Conservation (phyloP, 1,140 invertebrate species). For the Brachionus manjavacas region DNA sequence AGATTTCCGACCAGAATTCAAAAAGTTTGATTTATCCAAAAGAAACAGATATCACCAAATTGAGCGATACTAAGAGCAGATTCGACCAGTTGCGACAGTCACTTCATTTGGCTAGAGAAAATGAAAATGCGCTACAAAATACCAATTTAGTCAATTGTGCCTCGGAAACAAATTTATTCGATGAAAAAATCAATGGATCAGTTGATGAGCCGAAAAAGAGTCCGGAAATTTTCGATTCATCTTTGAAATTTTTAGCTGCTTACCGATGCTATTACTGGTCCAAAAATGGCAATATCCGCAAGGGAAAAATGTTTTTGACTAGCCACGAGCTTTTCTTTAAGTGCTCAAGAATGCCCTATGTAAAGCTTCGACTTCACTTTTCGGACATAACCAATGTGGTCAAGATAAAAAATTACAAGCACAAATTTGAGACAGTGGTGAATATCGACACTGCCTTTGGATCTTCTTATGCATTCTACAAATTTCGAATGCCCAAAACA, state of each 20-base stretch:
- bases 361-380: background rate
- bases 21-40: background rate
- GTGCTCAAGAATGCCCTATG: background rate
- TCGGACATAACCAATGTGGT: background rate
- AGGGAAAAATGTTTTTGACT: constrained; percentile 14
- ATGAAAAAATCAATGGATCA: background rate
- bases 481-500: background rate
- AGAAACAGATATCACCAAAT: background rate
- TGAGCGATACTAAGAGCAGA: background rate
- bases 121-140: background rate
- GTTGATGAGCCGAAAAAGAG: background rate
- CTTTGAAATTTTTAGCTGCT: background rate
- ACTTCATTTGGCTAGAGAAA: background rate
- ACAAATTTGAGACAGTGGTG: background rate
- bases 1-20: background rate
- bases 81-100: background rate
- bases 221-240: no score
- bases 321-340: background rate
- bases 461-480: constrained; percentile 3
- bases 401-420: constrained; percentile 11
- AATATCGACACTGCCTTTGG: background rate
- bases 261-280: constrained; percentile 13
- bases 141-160: background rate
- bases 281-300: background rate
- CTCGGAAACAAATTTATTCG: background rate